These are phyloP conservation scores for Cavia aperea DNA, from an alignment of 2,113 vertebrate species.

Conservation along the genomic window DNA sequence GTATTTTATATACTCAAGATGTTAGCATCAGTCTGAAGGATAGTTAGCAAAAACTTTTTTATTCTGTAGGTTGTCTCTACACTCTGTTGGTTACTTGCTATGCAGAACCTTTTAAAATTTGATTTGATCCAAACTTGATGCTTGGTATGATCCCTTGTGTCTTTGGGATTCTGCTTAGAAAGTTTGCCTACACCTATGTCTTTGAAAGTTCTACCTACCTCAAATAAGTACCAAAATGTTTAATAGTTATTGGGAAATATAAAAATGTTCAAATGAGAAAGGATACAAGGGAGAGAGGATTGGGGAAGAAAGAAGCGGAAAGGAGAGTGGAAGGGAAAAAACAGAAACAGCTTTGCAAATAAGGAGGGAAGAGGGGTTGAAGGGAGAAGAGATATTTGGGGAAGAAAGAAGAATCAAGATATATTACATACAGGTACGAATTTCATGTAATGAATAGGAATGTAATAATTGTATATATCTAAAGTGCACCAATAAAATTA, in stretches of 20 bases:
- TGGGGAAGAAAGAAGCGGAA: neutral
- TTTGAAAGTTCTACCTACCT: neutral
- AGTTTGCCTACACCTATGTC: neutral
- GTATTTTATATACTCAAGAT: neutral
- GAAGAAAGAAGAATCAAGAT: no score
- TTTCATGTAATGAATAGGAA: neutral
- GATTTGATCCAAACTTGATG: neutral
- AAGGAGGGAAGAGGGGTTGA: neutral
- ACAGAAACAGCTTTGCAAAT: neutral
- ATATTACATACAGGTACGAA: neutral
- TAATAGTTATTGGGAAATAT: neutral
- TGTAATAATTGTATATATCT: neutral
- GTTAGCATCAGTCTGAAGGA: neutral
- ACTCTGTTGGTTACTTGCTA: neutral
- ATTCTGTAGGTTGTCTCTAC: neutral
- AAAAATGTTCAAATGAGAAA: neutral
- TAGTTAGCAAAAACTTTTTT: neutral
- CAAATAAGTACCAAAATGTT: neutral
- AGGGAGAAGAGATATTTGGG: no score
- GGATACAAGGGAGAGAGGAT: neutral
- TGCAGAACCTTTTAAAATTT: neutral
- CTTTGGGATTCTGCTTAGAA: neutral
- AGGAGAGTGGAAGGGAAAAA: neutral
- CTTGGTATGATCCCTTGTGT: neutral
- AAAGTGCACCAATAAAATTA: neutral